A percentile compares a stretch with the other conserved stretches of the same genome.
Conservation (phyloP, 2,113 vertebrate genomes). For the Isichthys henryi region DNA sequence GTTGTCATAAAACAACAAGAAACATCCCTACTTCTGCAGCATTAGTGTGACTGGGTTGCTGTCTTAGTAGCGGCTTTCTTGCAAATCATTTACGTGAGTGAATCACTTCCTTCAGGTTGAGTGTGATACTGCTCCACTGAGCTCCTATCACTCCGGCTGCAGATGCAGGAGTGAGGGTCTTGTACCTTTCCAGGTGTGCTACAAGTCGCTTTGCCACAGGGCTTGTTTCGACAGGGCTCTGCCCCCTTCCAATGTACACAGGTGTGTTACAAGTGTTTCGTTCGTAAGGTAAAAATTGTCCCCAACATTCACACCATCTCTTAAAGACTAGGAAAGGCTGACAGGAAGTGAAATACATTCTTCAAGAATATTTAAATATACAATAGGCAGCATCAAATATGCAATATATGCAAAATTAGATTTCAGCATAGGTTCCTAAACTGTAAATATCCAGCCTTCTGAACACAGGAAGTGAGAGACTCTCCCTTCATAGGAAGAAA, state of each 20-base stretch:
- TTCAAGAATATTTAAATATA: neutral
- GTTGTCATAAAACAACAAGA: neutral
- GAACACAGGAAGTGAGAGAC: neutral
- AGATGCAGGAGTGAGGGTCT: neutral
- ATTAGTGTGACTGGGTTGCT: neutral
- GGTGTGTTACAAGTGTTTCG: neutral
- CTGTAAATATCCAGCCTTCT: neutral
- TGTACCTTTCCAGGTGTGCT: neutral
- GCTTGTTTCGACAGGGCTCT: neutral
- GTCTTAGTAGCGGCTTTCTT: neutral
- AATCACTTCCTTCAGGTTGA: neutral
- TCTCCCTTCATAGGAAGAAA: neutral
- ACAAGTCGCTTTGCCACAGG: neutral
- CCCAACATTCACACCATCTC: neutral
- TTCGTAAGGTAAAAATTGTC: neutral
- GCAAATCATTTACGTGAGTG: neutral
- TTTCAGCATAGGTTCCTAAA: neutral
- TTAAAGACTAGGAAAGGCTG: neutral
- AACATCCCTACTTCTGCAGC: neutral
- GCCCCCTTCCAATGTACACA: neutral
- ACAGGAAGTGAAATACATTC: neutral
- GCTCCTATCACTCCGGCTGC: neutral
- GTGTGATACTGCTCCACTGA: neutral
- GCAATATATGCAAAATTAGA: neutral
- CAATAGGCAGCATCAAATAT: neutral